A percentile compares a stretch with the other conserved stretches of the same genome.
Conservation (phyloP, 2,113 vertebrate species). For the Cyanoramphus novaezelandiae region DNA sequence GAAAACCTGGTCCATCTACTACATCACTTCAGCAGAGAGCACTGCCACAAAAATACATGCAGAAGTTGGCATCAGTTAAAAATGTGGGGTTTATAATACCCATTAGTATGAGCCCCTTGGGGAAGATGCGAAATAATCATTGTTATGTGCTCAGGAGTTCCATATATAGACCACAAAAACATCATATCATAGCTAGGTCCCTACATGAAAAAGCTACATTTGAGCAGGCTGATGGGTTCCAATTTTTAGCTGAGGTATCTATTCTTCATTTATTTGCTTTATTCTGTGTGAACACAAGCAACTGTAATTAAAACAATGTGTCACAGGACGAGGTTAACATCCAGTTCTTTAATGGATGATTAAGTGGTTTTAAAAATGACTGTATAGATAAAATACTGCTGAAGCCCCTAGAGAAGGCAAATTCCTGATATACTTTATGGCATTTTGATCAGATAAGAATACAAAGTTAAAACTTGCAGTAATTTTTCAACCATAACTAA, state of each 20-base stretch:
- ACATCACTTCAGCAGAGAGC: neutral
- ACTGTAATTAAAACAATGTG: neutral
- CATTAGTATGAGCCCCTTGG: neutral
- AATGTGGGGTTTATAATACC: neutral
- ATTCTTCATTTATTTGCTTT: neutral
- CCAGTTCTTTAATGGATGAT: neutral
- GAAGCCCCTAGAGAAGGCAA: neutral
- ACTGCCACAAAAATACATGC: neutral
- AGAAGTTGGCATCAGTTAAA: neutral
- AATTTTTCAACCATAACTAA: neutral
- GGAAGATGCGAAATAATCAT: neutral
- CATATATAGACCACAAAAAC: neutral
- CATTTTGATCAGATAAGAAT: slow-evolving; percentile 14
- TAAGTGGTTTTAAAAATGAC: neutral
- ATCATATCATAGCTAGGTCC: neutral
- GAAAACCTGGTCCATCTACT: neutral
- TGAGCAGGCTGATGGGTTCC: neutral
- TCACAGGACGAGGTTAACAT: neutral
- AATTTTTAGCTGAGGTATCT: neutral
- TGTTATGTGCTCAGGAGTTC: neutral
- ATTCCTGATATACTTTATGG: neutral
- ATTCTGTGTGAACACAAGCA: neutral
- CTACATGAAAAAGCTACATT: neutral
- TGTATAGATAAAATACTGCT: neutral
- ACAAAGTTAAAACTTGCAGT: neutral